Conservation (phyloP, 2,113 vertebrate genomes). For the Emydocephalus ijimae region DNA sequence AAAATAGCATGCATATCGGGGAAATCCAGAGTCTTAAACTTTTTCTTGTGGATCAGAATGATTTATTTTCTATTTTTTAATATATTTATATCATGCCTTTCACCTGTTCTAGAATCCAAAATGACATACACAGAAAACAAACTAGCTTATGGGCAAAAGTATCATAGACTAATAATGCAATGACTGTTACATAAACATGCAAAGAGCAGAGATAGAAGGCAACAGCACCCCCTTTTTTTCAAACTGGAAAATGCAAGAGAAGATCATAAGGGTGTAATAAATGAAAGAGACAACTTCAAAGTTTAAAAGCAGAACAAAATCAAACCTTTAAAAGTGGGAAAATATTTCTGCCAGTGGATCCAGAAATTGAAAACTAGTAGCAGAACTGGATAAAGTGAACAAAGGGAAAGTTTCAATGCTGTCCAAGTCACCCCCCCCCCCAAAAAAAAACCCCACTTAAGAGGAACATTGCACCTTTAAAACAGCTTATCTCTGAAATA, state of each 20-base stretch:
- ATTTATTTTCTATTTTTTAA: background rate
- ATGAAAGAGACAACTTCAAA: conserved; percentile 32
- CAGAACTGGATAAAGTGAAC: conserved; percentile 2
- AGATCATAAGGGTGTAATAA: conserved; percentile 21
- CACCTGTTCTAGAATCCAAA: background rate
- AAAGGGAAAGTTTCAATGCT: background rate
- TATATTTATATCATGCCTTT: background rate
- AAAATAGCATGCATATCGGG: background rate
- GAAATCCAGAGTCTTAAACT: background rate
- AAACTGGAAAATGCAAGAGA: conserved; percentile 28
- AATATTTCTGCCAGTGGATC: conserved; percentile 28
- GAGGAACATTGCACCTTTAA: background rate
- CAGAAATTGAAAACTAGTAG: conserved; percentile 32
- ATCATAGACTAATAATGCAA: background rate
- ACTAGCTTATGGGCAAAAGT: background rate
- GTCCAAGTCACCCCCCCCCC: background rate
- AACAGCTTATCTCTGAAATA: background rate
- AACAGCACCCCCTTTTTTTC: background rate
- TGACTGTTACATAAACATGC: background rate
- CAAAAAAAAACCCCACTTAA: background rate
- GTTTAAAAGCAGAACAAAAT: background rate
- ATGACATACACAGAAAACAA: background rate
- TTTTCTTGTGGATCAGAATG: background rate
- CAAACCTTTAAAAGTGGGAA: conserved; percentile 43
- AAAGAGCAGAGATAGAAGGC: background rate